Base-by-base conservation (phyloP, 2,888 invertebrate species). In the Portevinia maculata region DNA sequence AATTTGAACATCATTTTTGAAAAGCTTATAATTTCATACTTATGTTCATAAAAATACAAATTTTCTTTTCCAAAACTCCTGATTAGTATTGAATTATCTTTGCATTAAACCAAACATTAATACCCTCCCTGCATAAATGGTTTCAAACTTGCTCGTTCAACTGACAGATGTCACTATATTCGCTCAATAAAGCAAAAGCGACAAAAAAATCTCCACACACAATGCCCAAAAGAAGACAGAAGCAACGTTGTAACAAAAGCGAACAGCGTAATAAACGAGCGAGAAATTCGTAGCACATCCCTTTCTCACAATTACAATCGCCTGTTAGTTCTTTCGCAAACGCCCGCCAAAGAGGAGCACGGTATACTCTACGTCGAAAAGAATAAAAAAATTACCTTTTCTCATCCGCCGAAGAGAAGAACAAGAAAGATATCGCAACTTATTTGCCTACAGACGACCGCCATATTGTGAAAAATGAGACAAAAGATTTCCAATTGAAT, bases 381-480 rank as follows among this genome's bases (percentile, higher is more conserved):
- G 71, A 83, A 83, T 75, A 83, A 75, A 75, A 75, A 83, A 83
- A 83, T 71, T 65, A 55, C 67, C 34, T 70, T 76, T 76, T 76
- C 71, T 79, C 83, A 69, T 73, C 62, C 73, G 64, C 44, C 57
- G 73, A 79, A 78, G 84, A 83, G 79, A 81, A 85, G 79, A n/a
- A n/a, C n/a, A n/a, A n/a, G n/a, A 83, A 86, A 85, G 79, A 84
- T 83, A 86, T 78, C 83, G 84, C 74, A 84, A 83, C 71, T 67
- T 67, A 70, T 76, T 76, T 65, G 53, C 64, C 70, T 39, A 81
- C 74, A 67, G 50, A 75, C 84, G 74, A 85, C 85, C 84, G 86
- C 86, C 86, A 86, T 86, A 86, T 86, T 86, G 85, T 81, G 73
- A 60, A 84, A 86, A 85, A 85, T 86, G 86, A 86, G 85, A 86